Conservation (phyloP, 2,797 vertebrate species). For the Schizopygopsis pylzovi region DNA sequence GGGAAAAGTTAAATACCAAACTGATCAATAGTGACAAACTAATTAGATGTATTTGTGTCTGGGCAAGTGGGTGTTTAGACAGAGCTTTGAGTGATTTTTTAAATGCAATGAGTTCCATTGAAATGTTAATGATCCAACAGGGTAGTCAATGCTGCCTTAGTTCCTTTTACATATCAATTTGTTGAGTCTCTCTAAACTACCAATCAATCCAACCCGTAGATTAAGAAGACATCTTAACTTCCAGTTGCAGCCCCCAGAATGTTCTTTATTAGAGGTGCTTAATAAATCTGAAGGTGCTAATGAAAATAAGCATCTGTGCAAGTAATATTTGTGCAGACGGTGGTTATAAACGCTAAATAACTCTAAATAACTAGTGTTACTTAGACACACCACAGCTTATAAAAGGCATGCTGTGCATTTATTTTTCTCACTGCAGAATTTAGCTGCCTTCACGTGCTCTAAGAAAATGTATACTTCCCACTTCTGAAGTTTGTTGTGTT, state of each 20-base stretch:
- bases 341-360: background rate
- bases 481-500: background rate
- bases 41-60: slow-evolving; percentile 55
- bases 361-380: slow-evolving; percentile 9
- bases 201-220: slow-evolving; percentile 26
- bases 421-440: slow-evolving; percentile 7
- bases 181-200: slow-evolving; percentile 29
- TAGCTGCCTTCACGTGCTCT: background rate
- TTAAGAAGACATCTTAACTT: slow-evolving; percentile 23
- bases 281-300: background rate
- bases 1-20: slow-evolving; percentile 56
- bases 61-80: slow-evolving; percentile 53
- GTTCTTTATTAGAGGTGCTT: background rate
- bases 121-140: slow-evolving; percentile 59
- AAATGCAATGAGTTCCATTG: slow-evolving; percentile 60
- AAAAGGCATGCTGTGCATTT: slow-evolving; percentile 21
- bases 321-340: slow-evolving; percentile 9
- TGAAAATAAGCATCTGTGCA: slow-evolving; percentile 13
- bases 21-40: slow-evolving; percentile 62
- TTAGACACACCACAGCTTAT: slow-evolving; percentile 26
- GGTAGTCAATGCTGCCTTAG: slow-evolving; percentile 48
- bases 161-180: slow-evolving; percentile 59
- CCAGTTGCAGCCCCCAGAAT: background rate
- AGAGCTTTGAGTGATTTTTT: slow-evolving; percentile 53
- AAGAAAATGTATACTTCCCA: background rate